Evolutionary conservation across 2,888 invertebrate genomes (phyloP).

Genomic region (Odontomyia ornata): DNA sequence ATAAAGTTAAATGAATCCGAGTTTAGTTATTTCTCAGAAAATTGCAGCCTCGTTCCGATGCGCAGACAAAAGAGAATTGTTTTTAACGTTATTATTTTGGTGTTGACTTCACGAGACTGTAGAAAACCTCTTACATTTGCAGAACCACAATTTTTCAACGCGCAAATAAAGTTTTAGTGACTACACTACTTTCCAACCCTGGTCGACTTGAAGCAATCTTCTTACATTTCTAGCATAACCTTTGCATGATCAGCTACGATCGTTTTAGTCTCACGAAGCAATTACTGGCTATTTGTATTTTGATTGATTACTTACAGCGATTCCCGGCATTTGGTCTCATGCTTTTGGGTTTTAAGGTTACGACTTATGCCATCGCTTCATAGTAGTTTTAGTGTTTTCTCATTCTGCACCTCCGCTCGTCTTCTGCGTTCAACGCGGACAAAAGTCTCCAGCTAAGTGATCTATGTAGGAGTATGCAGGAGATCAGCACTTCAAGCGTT

Average conservation of each 20-base stretch:
- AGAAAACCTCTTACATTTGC: no score
- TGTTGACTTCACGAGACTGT: no score
- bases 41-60: no score
- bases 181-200: no score
- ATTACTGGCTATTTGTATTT: constrained; percentile 40
- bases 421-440: not conserved
- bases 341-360: constrained; percentile 31
- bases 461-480: not conserved
- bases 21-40: no score
- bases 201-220: not conserved
- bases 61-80: no score
- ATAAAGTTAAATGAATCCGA: no score
- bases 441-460: constrained; percentile 22
- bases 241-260: constrained; percentile 40
- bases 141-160: not conserved
- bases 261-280: constrained; percentile 38
- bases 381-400: not conserved
- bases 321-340: constrained; percentile 31
- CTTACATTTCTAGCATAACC: not conserved
- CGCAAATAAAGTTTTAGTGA: no score
- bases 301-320: constrained; percentile 37
- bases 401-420: not conserved
- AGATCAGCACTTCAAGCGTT: not conserved
- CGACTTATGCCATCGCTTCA: constrained; percentile 26
- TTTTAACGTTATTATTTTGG: no score